Conservation (phyloP, 2,113 vertebrate species). For the Larimichthys polyactis region DNA sequence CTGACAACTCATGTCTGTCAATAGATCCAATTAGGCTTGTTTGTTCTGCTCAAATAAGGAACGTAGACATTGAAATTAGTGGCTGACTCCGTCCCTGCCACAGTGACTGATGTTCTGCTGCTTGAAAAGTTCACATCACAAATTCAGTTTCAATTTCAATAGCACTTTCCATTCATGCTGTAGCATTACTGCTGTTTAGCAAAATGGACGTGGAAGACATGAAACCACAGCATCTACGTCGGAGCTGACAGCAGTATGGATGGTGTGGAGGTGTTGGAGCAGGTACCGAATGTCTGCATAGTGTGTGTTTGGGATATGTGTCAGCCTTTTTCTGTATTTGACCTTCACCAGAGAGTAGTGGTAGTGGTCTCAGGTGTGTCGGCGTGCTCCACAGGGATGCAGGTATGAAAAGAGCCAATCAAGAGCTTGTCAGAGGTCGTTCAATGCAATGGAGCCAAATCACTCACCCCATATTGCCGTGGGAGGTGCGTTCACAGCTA, state of each 20-base stretch:
- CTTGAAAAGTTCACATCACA: conserved; percentile 22
- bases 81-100: conserved; percentile 38
- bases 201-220: not conserved
- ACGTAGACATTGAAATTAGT: not conserved
- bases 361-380: conserved; percentile 42
- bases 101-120: conserved; percentile 14
- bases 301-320: conserved; percentile 19
- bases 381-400: conserved; percentile 21
- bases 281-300: conserved; percentile 16
- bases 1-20: conserved; percentile 31
- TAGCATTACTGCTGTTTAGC: not conserved
- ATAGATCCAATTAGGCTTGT: conserved; percentile 19
- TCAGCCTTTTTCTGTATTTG: conserved; percentile 40
- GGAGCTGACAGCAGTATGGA: not conserved
- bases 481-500: not conserved
- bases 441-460: conserved; percentile 39
- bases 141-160: not conserved
- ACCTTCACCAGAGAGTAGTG: conserved; percentile 59
- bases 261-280: not conserved
- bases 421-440: conserved; percentile 54
- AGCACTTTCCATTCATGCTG: not conserved
- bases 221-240: conserved; percentile 1
- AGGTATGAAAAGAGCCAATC: conserved; percentile 43
- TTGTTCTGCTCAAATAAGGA: conserved; percentile 20
- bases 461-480: conserved; percentile 1